Evolutionary conservation across 2,113 vertebrate genomes (phyloP).

Genomic region (Gopherus flavomarginatus): DNA sequence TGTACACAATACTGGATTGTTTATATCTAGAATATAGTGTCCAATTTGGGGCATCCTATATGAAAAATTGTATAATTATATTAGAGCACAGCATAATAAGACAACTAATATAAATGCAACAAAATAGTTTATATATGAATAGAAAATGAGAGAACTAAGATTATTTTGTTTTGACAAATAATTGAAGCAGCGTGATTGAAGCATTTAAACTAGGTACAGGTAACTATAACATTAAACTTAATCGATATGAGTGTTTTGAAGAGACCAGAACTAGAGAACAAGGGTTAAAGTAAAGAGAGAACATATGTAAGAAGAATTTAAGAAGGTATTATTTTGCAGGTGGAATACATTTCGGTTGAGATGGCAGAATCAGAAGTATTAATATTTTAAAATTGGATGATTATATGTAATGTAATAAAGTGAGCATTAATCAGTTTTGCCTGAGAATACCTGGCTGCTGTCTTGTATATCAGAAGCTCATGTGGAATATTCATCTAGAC

Average conservation of each 20-base stretch:
- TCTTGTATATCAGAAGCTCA: background rate
- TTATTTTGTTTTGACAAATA: background rate
- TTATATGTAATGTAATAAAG: background rate
- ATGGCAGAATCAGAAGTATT: background rate
- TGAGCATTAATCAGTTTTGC: background rate
- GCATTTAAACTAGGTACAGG: background rate
- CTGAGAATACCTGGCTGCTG: background rate
- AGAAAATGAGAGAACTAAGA: background rate
- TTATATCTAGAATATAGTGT: background rate
- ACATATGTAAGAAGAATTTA: background rate
- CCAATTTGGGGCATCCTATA: background rate
- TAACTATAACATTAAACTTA: background rate
- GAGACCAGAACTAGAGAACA: background rate
- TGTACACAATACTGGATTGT: background rate
- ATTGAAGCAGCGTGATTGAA: background rate
- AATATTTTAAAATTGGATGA: constrained; percentile 11
- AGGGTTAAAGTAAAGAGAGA: background rate
- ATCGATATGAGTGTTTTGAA: background rate
- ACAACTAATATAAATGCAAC: background rate
- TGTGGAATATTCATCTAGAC: background rate
- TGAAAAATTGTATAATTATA: background rate
- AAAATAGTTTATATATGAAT: background rate
- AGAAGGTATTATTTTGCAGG: background rate
- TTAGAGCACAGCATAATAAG: background rate
- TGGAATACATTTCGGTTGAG: background rate